Evolutionary conservation across 2,888 invertebrate genomes (phyloP).

Genomic region (Charanyca ferruginea): DNA sequence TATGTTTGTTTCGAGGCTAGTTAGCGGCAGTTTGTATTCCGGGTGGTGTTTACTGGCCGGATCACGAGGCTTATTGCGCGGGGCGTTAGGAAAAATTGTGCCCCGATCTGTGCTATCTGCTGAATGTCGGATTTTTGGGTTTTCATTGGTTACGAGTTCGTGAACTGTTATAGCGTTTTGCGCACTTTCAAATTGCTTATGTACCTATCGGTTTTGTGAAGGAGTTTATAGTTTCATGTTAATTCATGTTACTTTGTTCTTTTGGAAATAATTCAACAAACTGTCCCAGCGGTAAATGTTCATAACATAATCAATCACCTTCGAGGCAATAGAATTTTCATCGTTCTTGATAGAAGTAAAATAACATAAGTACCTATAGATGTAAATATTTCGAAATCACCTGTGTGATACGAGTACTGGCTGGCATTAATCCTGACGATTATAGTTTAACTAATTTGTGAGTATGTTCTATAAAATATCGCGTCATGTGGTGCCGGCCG

Average conservation of each 20-base stretch:
- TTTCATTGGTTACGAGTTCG: slow-evolving; percentile 47
- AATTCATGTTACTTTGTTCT: too few species aligned
- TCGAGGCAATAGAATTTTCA: too few species aligned
- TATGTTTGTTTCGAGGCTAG: slow-evolving; percentile 76
- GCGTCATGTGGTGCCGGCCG: too few species aligned
- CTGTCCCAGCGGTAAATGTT: too few species aligned
- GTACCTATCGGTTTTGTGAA: background rate
- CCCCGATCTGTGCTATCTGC: slow-evolving; percentile 50
- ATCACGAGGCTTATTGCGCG: slow-evolving; percentile 65
- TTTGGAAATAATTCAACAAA: too few species aligned
- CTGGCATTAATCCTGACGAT: background rate
- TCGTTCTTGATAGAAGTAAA: too few species aligned
- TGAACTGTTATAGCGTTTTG: slow-evolving; percentile 36
- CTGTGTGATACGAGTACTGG: background rate
- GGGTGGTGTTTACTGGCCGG: slow-evolving; percentile 61
- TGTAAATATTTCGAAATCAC: too few species aligned
- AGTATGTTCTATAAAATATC: too few species aligned
- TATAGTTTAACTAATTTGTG: too few species aligned
- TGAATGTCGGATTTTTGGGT: slow-evolving; percentile 26
- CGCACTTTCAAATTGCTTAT: slow-evolving; percentile 31
- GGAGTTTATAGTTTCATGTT: too few species aligned
- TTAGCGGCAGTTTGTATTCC: slow-evolving; percentile 84
- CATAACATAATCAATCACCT: too few species aligned
- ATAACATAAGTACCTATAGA: too few species aligned
- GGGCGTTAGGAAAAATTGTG: slow-evolving; percentile 71